These are phyloP conservation scores for Megaceryle torquata DNA, from an alignment of 2,113 vertebrate genomes.

Conservation along the genomic window DNA sequence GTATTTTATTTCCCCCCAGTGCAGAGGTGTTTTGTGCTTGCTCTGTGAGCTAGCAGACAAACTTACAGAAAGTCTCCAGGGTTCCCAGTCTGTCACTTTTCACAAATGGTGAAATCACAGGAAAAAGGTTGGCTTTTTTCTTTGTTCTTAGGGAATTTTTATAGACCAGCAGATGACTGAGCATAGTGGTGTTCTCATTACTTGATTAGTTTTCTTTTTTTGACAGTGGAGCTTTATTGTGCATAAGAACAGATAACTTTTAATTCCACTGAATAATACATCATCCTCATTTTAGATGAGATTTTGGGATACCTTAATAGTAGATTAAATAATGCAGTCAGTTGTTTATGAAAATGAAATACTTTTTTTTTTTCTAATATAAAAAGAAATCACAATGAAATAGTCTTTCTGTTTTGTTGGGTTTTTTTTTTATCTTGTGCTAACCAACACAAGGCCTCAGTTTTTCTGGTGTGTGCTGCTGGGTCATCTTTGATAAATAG, in stretches of 20 bases:
- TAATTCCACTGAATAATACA: not conserved
- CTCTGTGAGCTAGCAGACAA: not conserved
- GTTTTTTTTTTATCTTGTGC: not conserved
- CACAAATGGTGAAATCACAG: not conserved
- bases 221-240: not conserved
- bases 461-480: not conserved
- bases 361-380: not conserved
- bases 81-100: conserved; percentile 34
- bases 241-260: not conserved
- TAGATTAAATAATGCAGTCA: not conserved
- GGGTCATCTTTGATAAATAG: not conserved
- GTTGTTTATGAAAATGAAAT: not conserved
- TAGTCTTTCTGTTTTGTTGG: not conserved
- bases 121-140: not conserved
- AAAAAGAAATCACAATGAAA: not conserved
- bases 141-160: conserved; percentile 23
- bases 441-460: not conserved
- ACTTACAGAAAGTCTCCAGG: not conserved
- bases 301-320: not conserved
- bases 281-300: not conserved
- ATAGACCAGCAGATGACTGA: not conserved
- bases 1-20: not conserved
- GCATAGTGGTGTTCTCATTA: conserved; percentile 15
- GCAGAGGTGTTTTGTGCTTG: not conserved
- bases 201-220: conserved; percentile 25